Percentiles rank a stretch among this genome's conserved stretches.
Conservation (phyloP, 2,113 vertebrate genomes). For the Azemiops feae region DNA sequence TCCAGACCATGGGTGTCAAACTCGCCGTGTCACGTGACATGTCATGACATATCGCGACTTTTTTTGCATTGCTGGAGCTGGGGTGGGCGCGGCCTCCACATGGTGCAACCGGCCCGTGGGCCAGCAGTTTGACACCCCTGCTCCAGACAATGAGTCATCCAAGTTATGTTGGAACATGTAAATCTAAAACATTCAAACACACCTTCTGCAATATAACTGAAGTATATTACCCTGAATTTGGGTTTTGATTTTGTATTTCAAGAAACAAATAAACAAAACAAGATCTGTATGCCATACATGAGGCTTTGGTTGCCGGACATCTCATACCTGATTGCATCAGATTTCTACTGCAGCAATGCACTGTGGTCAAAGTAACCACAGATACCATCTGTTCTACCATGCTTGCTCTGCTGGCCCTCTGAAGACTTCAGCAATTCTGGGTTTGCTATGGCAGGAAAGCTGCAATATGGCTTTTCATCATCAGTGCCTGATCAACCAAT, state of each 20-base stretch:
- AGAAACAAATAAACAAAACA: background rate
- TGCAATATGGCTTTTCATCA: background rate
- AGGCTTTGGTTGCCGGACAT: background rate
- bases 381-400: background rate
- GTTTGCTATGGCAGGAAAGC: background rate
- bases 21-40: too few relatives aligned
- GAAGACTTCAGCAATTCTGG: background rate
- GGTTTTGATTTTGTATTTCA: background rate
- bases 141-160: constrained; percentile 9
- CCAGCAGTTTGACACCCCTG: too few relatives aligned
- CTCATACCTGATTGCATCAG: background rate
- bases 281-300: background rate
- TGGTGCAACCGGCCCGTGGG: too few relatives aligned
- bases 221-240: background rate
- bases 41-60: too few relatives aligned
- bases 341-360: background rate
- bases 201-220: background rate
- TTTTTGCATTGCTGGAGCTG: too few relatives aligned
- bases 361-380: background rate
- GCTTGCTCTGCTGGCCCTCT: background rate
- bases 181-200: background rate
- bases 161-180: background rate
- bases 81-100: too few relatives aligned
- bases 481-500: background rate
- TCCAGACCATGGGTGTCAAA: background rate